These are phyloP conservation scores for Penaeus monodon DNA, from an alignment of 2,888 invertebrate genomes.

Conservation along the genomic window DNA sequence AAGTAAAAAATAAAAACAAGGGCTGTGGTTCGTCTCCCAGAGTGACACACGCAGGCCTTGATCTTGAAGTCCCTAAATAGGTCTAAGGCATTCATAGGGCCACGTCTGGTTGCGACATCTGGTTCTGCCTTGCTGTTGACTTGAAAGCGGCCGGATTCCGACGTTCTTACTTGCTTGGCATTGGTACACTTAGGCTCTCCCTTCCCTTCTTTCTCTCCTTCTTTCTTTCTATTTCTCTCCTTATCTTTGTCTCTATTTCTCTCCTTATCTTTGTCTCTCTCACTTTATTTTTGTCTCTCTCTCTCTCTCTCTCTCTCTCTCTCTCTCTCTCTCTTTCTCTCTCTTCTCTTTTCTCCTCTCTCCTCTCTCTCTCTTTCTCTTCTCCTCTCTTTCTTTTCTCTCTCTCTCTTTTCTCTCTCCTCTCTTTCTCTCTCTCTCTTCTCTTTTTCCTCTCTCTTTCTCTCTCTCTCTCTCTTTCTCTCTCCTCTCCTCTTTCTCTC, in stretches of 20 bases:
- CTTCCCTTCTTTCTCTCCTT: not conserved
- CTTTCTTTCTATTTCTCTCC: not conserved
- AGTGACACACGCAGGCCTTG: too few species aligned
- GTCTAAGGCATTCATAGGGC: too few species aligned
- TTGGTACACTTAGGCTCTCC: too few species aligned
- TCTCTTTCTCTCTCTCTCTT: not conserved
- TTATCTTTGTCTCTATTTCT: not conserved
- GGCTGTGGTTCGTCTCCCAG: too few species aligned
- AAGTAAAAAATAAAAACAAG: too few species aligned
- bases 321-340: conserved; percentile 7
- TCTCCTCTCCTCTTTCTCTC: too few species aligned
- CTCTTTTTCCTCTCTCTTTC: not conserved
- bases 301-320: not conserved
- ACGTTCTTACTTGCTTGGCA: too few species aligned
- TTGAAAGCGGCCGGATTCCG: too few species aligned
- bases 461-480: too few species aligned
- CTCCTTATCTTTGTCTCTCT: not conserved
- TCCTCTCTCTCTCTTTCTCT: not conserved
- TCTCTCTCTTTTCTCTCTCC: conserved; percentile 4
- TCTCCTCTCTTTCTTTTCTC: not conserved
- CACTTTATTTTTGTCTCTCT: not conserved
- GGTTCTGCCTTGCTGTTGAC: too few species aligned
- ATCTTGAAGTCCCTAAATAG: too few species aligned
- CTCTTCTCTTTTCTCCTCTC: not conserved
- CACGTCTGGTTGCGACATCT: too few species aligned